Evolutionary conservation across 2,113 vertebrate species (phyloP).

Genomic region (Lampris incognitus): DNA sequence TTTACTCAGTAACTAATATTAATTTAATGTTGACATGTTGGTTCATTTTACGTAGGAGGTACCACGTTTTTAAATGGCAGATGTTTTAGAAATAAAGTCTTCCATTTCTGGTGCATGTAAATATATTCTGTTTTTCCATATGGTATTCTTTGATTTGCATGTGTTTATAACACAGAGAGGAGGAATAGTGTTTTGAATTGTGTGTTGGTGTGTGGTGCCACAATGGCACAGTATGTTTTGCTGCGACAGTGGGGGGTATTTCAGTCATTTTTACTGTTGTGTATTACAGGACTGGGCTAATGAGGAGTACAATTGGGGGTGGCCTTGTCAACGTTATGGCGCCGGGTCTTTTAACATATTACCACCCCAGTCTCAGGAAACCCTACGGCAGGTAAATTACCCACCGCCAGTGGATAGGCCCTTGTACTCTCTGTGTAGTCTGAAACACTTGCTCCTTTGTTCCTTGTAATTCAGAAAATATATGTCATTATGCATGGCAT

Average conservation of each 20-base stretch:
- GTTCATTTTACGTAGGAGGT: no score
- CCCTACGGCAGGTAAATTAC: conserved; percentile 78
- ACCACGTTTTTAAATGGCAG: no score
- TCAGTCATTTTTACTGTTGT: conserved; percentile 23
- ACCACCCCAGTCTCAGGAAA: conserved; percentile 76
- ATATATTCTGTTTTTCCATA: no score
- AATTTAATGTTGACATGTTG: no score
- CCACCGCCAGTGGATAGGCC: conserved; percentile 30
- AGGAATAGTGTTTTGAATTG: no score
- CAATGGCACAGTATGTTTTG: background rate
- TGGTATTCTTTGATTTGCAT: no score
- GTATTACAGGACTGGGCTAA: conserved; percentile 79
- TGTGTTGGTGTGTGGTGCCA: background rate
- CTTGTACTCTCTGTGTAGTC: background rate
- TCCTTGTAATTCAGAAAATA: background rate
- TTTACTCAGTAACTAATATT: no score
- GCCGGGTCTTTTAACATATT: conserved; percentile 82
- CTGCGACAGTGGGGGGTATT: background rate
- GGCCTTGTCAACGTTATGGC: conserved; percentile 82
- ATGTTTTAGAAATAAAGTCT: no score
- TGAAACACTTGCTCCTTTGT: background rate
- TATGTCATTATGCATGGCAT: no score
- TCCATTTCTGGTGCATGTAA: no score
- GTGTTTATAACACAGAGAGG: no score
- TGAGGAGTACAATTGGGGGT: conserved; percentile 78